phyloP scores from a whole-genome alignment of 2,797 vertebrate species.

The Coracias cyanogaster region DNA sequence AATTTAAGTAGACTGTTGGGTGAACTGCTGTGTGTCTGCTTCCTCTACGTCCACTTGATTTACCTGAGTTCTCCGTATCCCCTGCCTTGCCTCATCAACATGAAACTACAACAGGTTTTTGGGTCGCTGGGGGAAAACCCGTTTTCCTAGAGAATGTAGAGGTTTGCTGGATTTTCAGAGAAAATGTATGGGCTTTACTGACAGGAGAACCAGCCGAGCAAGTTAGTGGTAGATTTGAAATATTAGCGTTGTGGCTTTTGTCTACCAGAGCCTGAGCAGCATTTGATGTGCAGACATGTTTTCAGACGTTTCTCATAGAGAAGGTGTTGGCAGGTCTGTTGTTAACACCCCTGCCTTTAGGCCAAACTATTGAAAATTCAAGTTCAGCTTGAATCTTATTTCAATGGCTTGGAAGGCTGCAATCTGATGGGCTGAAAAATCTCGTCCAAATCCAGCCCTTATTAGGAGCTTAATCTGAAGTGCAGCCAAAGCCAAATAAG shows the following conservation, averaged over 20 bases:
- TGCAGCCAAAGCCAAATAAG: conserved; percentile 49
- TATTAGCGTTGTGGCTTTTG: conserved; percentile 62
- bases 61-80: neutral
- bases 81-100: neutral
- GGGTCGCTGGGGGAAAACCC: neutral
- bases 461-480: conserved; percentile 68
- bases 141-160: conserved; percentile 26
- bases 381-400: conserved; percentile 60
- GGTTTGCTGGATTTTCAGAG: neutral
- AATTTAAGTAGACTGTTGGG: neutral
- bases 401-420: conserved; percentile 57
- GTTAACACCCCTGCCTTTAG: conserved; percentile 69
- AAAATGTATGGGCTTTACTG: neutral
- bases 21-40: neutral
- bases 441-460: conserved; percentile 56
- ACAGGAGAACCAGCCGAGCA: neutral
- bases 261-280: conserved; percentile 11
- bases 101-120: neutral
- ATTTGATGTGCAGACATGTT: conserved; percentile 49
- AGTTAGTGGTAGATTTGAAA: neutral
- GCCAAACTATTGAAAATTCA: conserved; percentile 70
- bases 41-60: neutral
- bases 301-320: conserved; percentile 44
- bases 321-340: conserved; percentile 69
- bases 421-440: conserved; percentile 62